Evolutionary conservation across 2,888 invertebrate genomes (phyloP).

Genomic region (Hydraecia micacea): DNA sequence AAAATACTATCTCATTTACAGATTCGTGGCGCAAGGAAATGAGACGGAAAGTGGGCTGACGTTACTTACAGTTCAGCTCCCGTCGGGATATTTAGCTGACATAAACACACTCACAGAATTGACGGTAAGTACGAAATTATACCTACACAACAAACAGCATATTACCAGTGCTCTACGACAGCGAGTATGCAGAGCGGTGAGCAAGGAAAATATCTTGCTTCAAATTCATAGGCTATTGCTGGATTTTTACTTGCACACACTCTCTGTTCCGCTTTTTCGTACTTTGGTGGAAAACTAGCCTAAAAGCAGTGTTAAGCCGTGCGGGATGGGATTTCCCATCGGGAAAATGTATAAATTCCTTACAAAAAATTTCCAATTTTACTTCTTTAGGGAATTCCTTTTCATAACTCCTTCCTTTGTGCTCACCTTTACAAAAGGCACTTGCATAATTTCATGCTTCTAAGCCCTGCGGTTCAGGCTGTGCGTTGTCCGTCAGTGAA

Average conservation of each 20-base stretch:
- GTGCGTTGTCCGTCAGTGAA: too few species aligned
- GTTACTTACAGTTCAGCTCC: slow-evolving; percentile 96
- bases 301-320: not conserved
- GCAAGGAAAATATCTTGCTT: not conserved
- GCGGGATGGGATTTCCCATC: too few species aligned
- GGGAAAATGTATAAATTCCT: too few species aligned
- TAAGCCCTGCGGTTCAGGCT: not conserved
- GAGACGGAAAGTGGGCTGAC: slow-evolving; percentile 96
- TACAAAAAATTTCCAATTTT: too few species aligned
- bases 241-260: not conserved
- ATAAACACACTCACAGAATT: slow-evolving; percentile 92
- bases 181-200: not conserved
- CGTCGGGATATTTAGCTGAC: slow-evolving; percentile 97
- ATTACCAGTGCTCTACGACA: not conserved
- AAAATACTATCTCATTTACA: slow-evolving; percentile 71
- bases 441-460: not conserved
- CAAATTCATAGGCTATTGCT: not conserved
- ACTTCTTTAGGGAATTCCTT: too few species aligned
- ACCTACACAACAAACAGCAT: not conserved
- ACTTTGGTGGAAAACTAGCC: not conserved
- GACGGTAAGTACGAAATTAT: slow-evolving; percentile 77
- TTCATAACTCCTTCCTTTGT: too few species aligned
- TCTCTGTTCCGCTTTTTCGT: not conserved
- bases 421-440: not conserved
- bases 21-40: slow-evolving; percentile 92